These are phyloP conservation scores for Poecilia velifera DNA, from an alignment of 2,797 vertebrate species.

Conservation along the genomic window DNA sequence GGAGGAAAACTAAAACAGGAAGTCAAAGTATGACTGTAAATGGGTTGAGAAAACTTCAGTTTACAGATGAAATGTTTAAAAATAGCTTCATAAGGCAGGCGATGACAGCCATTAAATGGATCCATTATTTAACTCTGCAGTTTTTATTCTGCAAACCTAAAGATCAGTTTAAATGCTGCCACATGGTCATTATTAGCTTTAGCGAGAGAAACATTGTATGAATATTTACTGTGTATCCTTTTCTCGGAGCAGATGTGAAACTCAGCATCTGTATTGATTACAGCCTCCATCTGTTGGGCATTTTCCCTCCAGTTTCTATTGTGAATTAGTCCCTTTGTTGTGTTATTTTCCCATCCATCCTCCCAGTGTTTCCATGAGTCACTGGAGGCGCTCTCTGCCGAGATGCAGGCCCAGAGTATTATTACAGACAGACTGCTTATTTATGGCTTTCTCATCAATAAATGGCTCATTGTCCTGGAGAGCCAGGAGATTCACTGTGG, in stretches of 20 bases:
- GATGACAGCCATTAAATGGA: neutral
- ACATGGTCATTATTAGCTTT: neutral
- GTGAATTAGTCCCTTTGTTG: conserved; percentile 76
- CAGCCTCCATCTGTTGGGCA: conserved; percentile 75
- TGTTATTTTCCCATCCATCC: conserved; percentile 61
- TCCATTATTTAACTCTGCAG: neutral
- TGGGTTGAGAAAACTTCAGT: neutral
- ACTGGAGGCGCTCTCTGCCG: conserved; percentile 43
- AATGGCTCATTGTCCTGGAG: conserved; percentile 57
- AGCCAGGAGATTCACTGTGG: conserved; percentile 21
- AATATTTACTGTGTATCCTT: neutral
- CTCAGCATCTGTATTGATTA: conserved; percentile 68
- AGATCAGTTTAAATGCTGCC: neutral
- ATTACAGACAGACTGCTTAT: conserved; percentile 62
- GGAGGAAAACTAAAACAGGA: neutral
- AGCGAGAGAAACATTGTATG: neutral
- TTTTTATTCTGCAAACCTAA: neutral
- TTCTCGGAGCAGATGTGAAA: conserved; percentile 1
- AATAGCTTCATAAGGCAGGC: neutral
- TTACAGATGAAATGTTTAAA: neutral
- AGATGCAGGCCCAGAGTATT: conserved; percentile 53
- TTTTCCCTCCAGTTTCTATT: conserved; percentile 69
- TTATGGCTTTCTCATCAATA: conserved; percentile 74
- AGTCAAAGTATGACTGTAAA: neutral
- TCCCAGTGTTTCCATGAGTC: conserved; percentile 76